Conservation (phyloP, 2,888 invertebrate genomes). For the Lucinisca nassula region DNA sequence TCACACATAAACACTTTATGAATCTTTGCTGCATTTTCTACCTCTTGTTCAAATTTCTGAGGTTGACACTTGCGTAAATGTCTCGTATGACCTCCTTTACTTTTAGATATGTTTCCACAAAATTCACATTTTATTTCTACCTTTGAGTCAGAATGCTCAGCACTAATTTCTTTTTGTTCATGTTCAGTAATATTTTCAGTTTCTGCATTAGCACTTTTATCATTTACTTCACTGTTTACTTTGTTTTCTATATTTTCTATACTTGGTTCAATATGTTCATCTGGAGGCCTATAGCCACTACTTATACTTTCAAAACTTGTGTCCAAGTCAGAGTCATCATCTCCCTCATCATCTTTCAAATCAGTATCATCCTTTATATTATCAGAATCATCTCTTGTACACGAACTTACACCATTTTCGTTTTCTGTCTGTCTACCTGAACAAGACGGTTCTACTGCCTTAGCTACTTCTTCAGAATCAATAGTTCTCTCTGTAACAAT, state of each 20-base stretch:
- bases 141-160: slow-evolving; percentile 3
- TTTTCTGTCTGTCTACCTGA: background rate
- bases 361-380: slow-evolving; percentile 32
- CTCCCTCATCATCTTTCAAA: slow-evolving; percentile 51
- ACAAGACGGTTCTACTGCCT: background rate
- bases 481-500: background rate
- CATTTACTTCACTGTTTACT: slow-evolving; percentile 37
- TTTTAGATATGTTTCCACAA: slow-evolving; percentile 72
- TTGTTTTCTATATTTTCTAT: slow-evolving; percentile 45
- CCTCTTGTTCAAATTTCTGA: slow-evolving; percentile 46
- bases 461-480: background rate
- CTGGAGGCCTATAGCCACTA: slow-evolving; percentile 37
- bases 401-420: background rate
- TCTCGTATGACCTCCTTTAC: slow-evolving; percentile 75
- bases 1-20: slow-evolving; percentile 74
- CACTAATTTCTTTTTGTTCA: slow-evolving; percentile 44
- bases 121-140: slow-evolving; percentile 61
- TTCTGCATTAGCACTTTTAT: background rate
- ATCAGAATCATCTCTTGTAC: background rate
- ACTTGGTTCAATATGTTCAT: slow-evolving; percentile 18
- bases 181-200: slow-evolving; percentile 9
- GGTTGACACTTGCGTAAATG: slow-evolving; percentile 75
- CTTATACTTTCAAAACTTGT: slow-evolving; percentile 70
- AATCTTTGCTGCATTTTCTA: slow-evolving; percentile 32
- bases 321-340: slow-evolving; percentile 64